Evolutionary conservation across 2,888 invertebrate genomes (phyloP).

Genomic region (Amiota minor): DNA sequence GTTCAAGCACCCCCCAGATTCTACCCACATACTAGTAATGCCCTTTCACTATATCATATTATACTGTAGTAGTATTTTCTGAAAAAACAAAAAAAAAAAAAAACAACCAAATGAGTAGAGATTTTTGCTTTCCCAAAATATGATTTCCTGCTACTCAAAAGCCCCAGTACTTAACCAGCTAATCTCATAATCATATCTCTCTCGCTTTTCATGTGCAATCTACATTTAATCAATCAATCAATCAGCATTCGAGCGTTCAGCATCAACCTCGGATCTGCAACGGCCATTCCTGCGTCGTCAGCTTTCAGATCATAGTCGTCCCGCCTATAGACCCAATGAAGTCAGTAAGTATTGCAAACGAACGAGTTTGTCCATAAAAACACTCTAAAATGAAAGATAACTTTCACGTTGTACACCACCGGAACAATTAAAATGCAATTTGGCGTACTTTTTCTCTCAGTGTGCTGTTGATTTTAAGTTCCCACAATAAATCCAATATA

Average conservation of each 20-base stretch:
- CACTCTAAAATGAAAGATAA: slow-evolving; percentile 41
- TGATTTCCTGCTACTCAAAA: neutral
- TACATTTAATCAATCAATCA: slow-evolving; percentile 32
- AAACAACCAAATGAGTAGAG: too few relatives aligned
- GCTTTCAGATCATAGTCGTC: slow-evolving; percentile 73
- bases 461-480: slow-evolving; percentile 5
- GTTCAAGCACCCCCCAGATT: slow-evolving; percentile 12
- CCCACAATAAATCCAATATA: neutral
- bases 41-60: slow-evolving; percentile 19
- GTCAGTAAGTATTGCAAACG: slow-evolving; percentile 73
- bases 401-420: slow-evolving; percentile 43
- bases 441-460: slow-evolving; percentile 3
- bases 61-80: slow-evolving; percentile 10
- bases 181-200: slow-evolving; percentile 16
- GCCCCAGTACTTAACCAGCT: neutral
- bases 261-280: slow-evolving; percentile 68
- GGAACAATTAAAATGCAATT: slow-evolving; percentile 24
- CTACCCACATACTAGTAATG: neutral
- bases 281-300: slow-evolving; percentile 66
- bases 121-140: too few relatives aligned
- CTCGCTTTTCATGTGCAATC: slow-evolving; percentile 25
- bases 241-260: slow-evolving; percentile 70
- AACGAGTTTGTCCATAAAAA: neutral
- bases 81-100: too few relatives aligned
- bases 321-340: slow-evolving; percentile 78